phyloP scores from a whole-genome alignment of 1,140 invertebrate species.

The Bombyx mori region DNA sequence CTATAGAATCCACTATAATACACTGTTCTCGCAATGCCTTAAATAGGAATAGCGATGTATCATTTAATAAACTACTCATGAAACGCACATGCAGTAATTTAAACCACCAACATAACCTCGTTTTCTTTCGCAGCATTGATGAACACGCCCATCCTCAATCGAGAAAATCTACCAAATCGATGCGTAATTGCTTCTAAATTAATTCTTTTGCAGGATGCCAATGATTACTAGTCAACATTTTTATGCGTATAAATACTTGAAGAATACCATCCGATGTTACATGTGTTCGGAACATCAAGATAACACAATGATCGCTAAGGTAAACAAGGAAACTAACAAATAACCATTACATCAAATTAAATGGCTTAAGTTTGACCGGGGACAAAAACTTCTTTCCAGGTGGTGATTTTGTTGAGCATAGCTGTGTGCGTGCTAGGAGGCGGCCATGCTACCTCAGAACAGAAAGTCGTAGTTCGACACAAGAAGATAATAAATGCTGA shows the following conservation, averaged over 20 bases:
- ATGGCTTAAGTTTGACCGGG: not conserved
- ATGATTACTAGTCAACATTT: slow-evolving; percentile 16
- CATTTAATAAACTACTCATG: no score
- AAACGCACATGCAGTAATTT: not conserved
- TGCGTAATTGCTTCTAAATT: slow-evolving; percentile 14
- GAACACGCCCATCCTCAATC: slow-evolving; percentile 17
- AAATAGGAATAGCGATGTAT: no score
- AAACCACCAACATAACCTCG: slow-evolving; percentile 3
- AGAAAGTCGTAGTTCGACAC: slow-evolving; percentile 22
- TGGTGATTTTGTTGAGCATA: slow-evolving; percentile 16
- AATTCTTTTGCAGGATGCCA: slow-evolving; percentile 17
- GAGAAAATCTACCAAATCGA: slow-evolving; percentile 17
- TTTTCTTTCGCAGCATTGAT: slow-evolving; percentile 12
- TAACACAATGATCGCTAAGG: slow-evolving; percentile 40
- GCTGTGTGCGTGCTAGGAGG: slow-evolving; percentile 29
- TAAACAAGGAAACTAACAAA: slow-evolving; percentile 12
- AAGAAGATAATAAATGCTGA: slow-evolving; percentile 16
- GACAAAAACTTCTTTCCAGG: slow-evolving; percentile 8
- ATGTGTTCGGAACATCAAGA: slow-evolving; percentile 14
- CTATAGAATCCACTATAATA: no score
- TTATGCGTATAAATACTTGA: slow-evolving; percentile 27
- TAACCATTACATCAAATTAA: not conserved
- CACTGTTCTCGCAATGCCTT: no score
- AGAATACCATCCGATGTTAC: slow-evolving; percentile 13
- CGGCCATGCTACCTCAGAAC: slow-evolving; percentile 37